Evolutionary conservation across 2,888 invertebrate genomes (phyloP), one percentile per base, ranked within the genome.

Genomic region (Heliconius cydno): DNA sequence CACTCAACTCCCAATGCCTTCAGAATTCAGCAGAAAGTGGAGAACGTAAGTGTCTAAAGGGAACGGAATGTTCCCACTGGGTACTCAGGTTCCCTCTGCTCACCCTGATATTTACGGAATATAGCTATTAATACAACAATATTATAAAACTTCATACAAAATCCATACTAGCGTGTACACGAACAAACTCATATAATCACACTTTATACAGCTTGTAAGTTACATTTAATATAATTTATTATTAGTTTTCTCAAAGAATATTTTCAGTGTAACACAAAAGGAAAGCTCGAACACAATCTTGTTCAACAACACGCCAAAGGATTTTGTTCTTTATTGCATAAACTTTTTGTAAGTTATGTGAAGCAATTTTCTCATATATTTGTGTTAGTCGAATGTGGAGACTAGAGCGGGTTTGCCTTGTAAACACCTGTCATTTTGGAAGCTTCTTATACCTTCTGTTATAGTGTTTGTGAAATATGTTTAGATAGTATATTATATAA

Each of bases 341-440:
- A 83, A 78, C 76, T 77, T 79, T 72, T 77, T 79, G 81, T 73
- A 78, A 80, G 46, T 81, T 63, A 68, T 80, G 41, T 72, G 81
- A 81, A 79, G 79, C 82, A 81, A 84, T 85, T 85, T 84, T 75
- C 81, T 82, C 74, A 74, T 81, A 83, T 83, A 84, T 84, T 86
- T 84, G 86, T 86, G 84, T 86, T 85, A 81, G 83, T 81, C 70
- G 82, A 84, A 84, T 85, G 84, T 85, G 84, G 84, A 84, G 84
- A 77, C 81, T 82, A 81, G 82, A 84, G 84, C 84, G 84, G 81
- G 87, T 88, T 88, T 86, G 85, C 83, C 81, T 82, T 83, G 85
- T 84, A 85, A 86, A 86, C 84, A 86, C 84, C 84, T 78, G 84
- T 81, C 80, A 81, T 81, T 81, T 81, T 72, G 66, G 46, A 71